phyloP scores from a whole-genome alignment of 2,888 invertebrate genomes.

The Drosophila ezoana region DNA sequence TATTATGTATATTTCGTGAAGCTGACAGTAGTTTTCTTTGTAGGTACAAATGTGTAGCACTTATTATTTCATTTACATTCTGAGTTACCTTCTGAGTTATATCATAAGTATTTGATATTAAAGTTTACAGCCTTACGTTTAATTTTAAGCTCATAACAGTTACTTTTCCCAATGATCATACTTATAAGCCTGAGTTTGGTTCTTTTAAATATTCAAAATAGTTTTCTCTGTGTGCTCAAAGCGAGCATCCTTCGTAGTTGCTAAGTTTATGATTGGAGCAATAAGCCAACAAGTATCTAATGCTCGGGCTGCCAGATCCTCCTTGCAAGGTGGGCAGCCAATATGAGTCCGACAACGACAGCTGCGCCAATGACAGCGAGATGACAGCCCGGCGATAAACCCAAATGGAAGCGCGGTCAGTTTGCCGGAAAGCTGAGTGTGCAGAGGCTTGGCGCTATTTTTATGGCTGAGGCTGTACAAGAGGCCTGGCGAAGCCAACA shows the following conservation, averaged over 20 bases:
- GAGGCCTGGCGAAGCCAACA: conserved; percentile 20
- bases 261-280: conserved; percentile 35
- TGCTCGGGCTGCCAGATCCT: conserved; percentile 20
- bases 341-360: conserved; percentile 60
- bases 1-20: too few species aligned
- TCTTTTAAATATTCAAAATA: too few species aligned
- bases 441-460: conserved; percentile 71
- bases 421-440: conserved; percentile 14
- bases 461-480: conserved; percentile 60
- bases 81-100: too few species aligned
- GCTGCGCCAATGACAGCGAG: conserved; percentile 48
- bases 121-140: too few species aligned
- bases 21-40: too few species aligned
- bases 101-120: too few species aligned
- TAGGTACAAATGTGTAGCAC: too few species aligned
- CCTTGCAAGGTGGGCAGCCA: conserved; percentile 48
- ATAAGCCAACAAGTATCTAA: conserved; percentile 3
- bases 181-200: too few species aligned
- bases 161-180: too few species aligned
- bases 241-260: conserved; percentile 9
- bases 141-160: too few species aligned
- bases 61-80: too few species aligned
- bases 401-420: conserved; percentile 37
- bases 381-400: conserved; percentile 71
- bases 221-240: background rate